Conservation (phyloP, 2,113 vertebrate species). For the Sceloporus undulatus region DNA sequence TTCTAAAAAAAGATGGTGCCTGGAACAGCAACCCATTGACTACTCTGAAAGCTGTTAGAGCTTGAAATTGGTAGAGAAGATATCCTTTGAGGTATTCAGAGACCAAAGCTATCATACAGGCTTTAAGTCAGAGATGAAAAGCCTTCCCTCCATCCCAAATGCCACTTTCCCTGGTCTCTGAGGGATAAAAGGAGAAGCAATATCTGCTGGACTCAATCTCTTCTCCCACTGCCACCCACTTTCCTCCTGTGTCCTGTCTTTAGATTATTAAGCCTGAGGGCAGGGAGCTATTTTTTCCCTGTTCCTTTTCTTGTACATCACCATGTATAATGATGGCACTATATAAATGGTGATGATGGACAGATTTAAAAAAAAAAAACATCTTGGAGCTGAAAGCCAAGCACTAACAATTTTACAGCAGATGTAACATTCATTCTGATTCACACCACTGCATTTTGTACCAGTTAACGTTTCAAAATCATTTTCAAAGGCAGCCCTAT, state of each 20-base stretch:
- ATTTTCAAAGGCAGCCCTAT: background rate
- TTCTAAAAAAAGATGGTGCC: background rate
- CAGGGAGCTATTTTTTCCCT: no score
- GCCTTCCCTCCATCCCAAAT: no score
- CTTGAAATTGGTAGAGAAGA: background rate
- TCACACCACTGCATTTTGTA: background rate
- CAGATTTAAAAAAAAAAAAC: background rate
- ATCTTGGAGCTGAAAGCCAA: background rate
- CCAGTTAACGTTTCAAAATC: background rate
- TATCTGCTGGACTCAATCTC: background rate
- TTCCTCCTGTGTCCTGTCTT: background rate
- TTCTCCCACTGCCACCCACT: background rate
- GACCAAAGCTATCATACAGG: no score
- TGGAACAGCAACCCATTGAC: background rate
- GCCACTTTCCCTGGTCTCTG: no score
- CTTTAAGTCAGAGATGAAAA: no score
- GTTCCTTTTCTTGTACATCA: no score
- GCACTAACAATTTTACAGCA: background rate
- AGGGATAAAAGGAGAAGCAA: background rate
- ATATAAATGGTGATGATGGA: no score
- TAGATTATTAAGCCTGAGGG: no score
- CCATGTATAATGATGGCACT: no score
- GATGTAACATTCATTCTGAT: background rate
- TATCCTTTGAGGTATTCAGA: background rate
- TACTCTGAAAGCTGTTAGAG: background rate